These are phyloP conservation scores for Oligia fasciuncula DNA, from an alignment of 2,888 invertebrate species.

Conservation along the genomic window DNA sequence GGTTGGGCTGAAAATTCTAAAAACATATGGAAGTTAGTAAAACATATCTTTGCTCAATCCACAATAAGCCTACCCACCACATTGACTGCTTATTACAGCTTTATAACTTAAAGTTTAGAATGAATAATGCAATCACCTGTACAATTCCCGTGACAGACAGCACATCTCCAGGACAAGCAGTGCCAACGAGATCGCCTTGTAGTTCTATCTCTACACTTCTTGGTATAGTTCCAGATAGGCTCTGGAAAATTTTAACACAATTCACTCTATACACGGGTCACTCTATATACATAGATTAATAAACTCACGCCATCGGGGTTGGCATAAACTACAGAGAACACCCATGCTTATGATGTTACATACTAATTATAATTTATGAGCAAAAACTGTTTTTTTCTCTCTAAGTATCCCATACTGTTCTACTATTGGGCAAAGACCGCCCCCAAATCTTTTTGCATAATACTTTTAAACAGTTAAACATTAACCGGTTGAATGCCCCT, in stretches of 20 bases:
- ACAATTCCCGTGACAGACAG: slow-evolving; percentile 96
- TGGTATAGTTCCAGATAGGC: slow-evolving; percentile 93
- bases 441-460: neutral
- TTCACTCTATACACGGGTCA: no score
- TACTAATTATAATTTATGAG: neutral
- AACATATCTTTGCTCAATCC: neutral
- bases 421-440: neutral
- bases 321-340: neutral
- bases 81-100: neutral
- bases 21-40: neutral
- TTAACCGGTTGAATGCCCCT: neutral
- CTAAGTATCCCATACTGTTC: neutral
- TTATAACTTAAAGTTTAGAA: neutral
- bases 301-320: neutral
- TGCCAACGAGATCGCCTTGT: slow-evolving; percentile 94
- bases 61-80: neutral
- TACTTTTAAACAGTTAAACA: neutral
- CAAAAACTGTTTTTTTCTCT: neutral
- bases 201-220: slow-evolving; percentile 96
- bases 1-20: neutral
- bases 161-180: slow-evolving; percentile 96
- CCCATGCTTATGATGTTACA: neutral
- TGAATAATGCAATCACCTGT: slow-evolving; percentile 86
- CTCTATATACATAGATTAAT: neutral
- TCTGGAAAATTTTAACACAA: slow-evolving; percentile 78